phyloP scores from a whole-genome alignment of 2,888 invertebrate genomes.

The Pharmacophagus antenor region DNA sequence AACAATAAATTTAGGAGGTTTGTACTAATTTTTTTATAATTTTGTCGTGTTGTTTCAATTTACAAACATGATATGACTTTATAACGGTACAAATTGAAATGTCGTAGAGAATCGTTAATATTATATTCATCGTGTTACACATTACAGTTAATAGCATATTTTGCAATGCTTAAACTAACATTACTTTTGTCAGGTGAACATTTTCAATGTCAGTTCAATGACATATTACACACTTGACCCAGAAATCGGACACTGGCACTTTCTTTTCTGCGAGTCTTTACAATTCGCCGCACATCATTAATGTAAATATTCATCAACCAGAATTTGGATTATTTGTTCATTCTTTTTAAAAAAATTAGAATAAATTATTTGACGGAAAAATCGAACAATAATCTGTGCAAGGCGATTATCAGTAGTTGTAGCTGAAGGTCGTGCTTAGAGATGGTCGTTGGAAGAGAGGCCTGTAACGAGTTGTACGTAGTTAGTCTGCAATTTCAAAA shows the following conservation, averaged over 20 bases:
- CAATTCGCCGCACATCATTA: conserved; percentile 60
- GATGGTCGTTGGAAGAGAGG: no score
- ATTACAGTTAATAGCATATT: neutral
- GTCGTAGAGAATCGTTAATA: neutral
- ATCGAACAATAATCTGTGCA: no score
- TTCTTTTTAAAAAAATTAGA: no score
- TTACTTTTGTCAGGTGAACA: conserved; percentile 35
- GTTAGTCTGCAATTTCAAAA: no score
- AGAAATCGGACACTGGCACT: conserved; percentile 71
- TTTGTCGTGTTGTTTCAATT: conserved; percentile 12
- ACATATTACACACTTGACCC: conserved; percentile 71
- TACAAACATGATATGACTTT: conserved; percentile 12
- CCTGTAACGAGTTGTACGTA: no score
- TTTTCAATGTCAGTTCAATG: conserved; percentile 64
- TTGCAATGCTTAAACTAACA: conserved; percentile 20
- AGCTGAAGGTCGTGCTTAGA: no score
- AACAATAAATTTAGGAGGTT: no score
- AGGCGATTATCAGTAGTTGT: no score
- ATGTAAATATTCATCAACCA: conserved; percentile 38
- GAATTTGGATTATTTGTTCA: conserved; percentile 7
- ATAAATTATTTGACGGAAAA: no score
- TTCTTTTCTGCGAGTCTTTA: conserved; percentile 67
- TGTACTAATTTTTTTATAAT: conserved; percentile 26
- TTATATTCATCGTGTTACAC: neutral
- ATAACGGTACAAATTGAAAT: conserved; percentile 15